Conservation (phyloP, 2,113 vertebrate genomes). For the Vimba vimba region DNA sequence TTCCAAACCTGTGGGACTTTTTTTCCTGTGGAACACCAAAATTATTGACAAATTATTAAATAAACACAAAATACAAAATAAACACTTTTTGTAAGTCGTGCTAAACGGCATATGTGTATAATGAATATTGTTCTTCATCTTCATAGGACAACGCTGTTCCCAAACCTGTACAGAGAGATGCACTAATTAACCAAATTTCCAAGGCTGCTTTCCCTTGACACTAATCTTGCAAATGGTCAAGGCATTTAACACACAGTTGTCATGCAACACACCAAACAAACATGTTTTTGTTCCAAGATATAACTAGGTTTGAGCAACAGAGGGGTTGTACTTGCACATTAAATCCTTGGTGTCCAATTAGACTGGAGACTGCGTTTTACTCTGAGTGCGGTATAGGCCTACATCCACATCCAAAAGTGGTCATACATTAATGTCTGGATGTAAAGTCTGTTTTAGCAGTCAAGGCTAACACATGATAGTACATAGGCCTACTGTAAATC, state of each 20-base stretch:
- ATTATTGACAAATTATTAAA: neutral
- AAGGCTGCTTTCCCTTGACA: neutral
- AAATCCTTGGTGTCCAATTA: slow-evolving; percentile 76
- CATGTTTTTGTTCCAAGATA: slow-evolving; percentile 65
- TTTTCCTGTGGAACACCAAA: neutral
- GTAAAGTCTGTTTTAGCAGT: neutral
- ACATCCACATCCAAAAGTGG: too few relatives aligned
- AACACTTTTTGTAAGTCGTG: neutral
- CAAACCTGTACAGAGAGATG: neutral
- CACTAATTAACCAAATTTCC: neutral
- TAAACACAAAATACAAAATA: too few relatives aligned
- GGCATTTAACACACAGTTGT: slow-evolving; percentile 51
- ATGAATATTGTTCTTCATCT: neutral
- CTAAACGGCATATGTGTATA: neutral
- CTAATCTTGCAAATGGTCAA: slow-evolving; percentile 43
- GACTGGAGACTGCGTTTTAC: slow-evolving; percentile 5
- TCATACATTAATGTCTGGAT: neutral
- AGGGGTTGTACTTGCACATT: slow-evolving; percentile 44
- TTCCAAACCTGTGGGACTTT: neutral
- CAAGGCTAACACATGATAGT: neutral
- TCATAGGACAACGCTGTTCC: neutral
- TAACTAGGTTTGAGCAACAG: slow-evolving; percentile 46
- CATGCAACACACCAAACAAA: slow-evolving; percentile 69
- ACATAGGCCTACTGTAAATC: neutral
- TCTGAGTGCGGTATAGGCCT: neutral